Evolutionary conservation across 2,113 vertebrate genomes (phyloP), one percentile per base, ranked within the genome.

Genomic region (Chroicocephalus ridibundus): DNA sequence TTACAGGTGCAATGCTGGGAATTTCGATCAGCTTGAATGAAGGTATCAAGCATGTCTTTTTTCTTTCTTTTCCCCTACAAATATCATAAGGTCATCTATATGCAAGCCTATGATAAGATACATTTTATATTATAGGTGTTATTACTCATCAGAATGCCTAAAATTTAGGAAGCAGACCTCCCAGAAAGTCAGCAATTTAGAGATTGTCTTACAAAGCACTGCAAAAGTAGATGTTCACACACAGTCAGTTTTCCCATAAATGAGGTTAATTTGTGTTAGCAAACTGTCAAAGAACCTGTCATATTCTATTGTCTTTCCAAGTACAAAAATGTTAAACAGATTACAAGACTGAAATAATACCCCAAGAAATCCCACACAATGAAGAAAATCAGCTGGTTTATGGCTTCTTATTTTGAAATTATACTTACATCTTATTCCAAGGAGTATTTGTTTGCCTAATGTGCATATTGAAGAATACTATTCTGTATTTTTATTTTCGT

Each of bases 211-310:
- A 49, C 29, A 84, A 85, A 88, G 29, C 38, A 38, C 34, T 75
- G 69, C 12, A 57, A 88, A 83, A 92, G 24, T 69, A 71, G 55
- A 80, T 84, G 70, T 84, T 97, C 90, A 88, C 27, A 88, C 61
- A 62, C 62, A 97, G 89, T n/a, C 83, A 74, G 44, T 96, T 93
- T 94, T 91, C 90, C 36, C 15, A 57, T 91, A 97, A 97, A 96
- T 88, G 61, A 97, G 93, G 97, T 96, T 97, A 98, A 97, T 97
- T 96, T 78, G 26, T 97, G 91, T 97, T 88, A 97, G 71, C 92
- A 96, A 98, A 96, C 70, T 96, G 93, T 95, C 97, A 96, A 93
- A 88, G 90, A 97, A 94, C 65, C 76, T 97, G 95, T 95, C 95
- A 96, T 71, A 94, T 88, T 76, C 90, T 92, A 96, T 98, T 98